phyloP scores from a whole-genome alignment of 2,888 invertebrate genomes.

The Amphipoea oculea region DNA sequence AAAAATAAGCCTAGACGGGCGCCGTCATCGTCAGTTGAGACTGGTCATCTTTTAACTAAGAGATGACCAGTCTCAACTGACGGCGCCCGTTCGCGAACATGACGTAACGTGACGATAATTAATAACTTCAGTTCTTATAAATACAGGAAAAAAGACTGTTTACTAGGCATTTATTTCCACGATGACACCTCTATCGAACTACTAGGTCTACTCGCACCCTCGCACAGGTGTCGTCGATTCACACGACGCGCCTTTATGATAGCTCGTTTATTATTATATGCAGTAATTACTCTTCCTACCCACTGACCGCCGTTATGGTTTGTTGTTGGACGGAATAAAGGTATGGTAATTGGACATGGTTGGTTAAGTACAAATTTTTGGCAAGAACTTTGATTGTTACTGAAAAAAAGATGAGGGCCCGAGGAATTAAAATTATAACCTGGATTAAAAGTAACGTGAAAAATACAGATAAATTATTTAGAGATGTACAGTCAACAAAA shows the following conservation, averaged over 20 bases:
- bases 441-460: not conserved
- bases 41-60: too few species aligned
- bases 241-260: slow-evolving; percentile 86
- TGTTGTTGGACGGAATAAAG: slow-evolving; percentile 38
- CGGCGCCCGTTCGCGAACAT: too few species aligned
- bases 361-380: slow-evolving; percentile 26
- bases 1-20: too few species aligned
- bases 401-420: too few species aligned
- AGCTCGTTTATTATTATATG: slow-evolving; percentile 86
- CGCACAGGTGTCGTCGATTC: slow-evolving; percentile 88
- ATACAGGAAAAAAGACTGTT: not conserved
- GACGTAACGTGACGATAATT: too few species aligned
- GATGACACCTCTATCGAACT: slow-evolving; percentile 41
- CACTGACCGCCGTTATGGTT: slow-evolving; percentile 71
- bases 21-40: too few species aligned
- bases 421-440: not conserved
- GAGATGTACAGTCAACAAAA: too few species aligned
- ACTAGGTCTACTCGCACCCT: slow-evolving; percentile 71
- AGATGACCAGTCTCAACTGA: too few species aligned
- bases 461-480: too few species aligned
- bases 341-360: slow-evolving; percentile 54
- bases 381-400: not conserved
- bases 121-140: too few species aligned
- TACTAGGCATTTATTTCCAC: not conserved
- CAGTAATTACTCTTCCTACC: slow-evolving; percentile 81